Percentiles rank a stretch among this genome's conserved stretches.
Evolutionary conservation across 2,113 vertebrate genomes (phyloP).

Genomic region (Coregonus clupeaformis): DNA sequence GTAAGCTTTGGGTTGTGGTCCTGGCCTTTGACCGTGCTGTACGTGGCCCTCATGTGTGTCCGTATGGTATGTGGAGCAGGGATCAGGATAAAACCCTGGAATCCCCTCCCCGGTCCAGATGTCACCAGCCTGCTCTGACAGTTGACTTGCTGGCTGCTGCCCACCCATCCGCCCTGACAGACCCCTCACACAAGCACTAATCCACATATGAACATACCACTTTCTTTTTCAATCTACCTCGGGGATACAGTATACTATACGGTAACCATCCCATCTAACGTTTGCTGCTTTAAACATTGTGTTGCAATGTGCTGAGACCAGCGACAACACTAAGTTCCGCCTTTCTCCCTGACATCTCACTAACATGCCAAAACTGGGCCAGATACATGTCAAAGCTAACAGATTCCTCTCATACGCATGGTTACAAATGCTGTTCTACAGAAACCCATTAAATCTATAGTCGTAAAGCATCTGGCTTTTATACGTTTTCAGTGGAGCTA

Average conservation of each 20-base stretch:
- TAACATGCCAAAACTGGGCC: not conserved
- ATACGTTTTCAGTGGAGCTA: not conserved
- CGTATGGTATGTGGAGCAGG: conserved; percentile 44
- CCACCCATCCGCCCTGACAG: not conserved
- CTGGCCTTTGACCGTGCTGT: conserved; percentile 3
- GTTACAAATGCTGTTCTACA: not conserved
- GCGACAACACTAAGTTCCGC: not conserved
- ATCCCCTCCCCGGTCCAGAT: conserved; percentile 53
- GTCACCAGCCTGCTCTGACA: conserved; percentile 56
- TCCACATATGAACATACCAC: conserved; percentile 65
- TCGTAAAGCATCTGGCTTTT: not conserved
- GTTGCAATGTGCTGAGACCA: not conserved
- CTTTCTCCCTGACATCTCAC: not conserved
- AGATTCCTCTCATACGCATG: not conserved
- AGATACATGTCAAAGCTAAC: not conserved
- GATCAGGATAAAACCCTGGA: conserved; percentile 64
- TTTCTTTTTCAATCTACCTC: conserved; percentile 54
- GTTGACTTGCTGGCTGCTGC: conserved; percentile 20
- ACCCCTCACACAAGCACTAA: conserved; percentile 33
- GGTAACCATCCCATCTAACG: not conserved
- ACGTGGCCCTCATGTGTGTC: conserved; percentile 1
- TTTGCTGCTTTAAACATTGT: conserved; percentile 1
- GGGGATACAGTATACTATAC: not conserved
- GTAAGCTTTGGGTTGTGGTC: not conserved
- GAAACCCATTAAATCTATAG: not conserved